Evolutionary conservation across 1,140 invertebrate species (phyloP).

Genomic region (Nomia melanderi): DNA sequence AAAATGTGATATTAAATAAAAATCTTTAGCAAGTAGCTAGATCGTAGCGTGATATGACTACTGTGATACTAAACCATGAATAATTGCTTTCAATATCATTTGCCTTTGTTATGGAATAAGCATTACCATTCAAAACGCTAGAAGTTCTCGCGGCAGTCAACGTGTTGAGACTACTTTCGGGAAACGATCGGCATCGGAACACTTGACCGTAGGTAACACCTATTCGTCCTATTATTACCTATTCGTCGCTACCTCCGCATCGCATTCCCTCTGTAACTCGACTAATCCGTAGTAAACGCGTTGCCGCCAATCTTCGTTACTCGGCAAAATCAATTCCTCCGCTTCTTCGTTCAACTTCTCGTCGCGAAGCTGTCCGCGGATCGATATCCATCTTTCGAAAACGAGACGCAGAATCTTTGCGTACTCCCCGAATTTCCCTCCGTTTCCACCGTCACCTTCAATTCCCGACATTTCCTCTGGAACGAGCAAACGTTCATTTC

Average conservation of each 20-base stretch:
- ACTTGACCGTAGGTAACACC: too few species aligned
- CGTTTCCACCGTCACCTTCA: conserved; percentile 19
- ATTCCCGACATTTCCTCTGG: neutral
- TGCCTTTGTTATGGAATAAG: too few species aligned
- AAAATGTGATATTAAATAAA: too few species aligned
- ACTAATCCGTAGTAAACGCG: conserved; percentile 88
- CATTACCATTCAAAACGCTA: too few species aligned
- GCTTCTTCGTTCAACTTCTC: conserved; percentile 54
- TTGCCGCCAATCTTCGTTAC: conserved; percentile 87
- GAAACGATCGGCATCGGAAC: too few species aligned
- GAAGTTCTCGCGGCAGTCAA: too few species aligned
- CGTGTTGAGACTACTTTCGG: too few species aligned
- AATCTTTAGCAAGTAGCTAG: too few species aligned
- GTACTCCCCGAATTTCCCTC: conserved; percentile 69
- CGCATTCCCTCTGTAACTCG: conserved; percentile 83
- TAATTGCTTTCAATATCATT: too few species aligned
- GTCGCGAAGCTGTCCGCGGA: conserved; percentile 29
- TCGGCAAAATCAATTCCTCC: conserved; percentile 83
- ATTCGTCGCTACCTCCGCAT: conserved; percentile 41
- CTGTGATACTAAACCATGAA: too few species aligned
- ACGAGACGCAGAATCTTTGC: conserved; percentile 71
- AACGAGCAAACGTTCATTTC: too few species aligned
- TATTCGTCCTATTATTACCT: conserved; percentile 26
- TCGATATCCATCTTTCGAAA: conserved; percentile 62
- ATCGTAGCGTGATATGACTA: too few species aligned